Base-by-base conservation (phyloP, 92 coral and sea anemone species). In the Paramuricea clavata region DNA sequence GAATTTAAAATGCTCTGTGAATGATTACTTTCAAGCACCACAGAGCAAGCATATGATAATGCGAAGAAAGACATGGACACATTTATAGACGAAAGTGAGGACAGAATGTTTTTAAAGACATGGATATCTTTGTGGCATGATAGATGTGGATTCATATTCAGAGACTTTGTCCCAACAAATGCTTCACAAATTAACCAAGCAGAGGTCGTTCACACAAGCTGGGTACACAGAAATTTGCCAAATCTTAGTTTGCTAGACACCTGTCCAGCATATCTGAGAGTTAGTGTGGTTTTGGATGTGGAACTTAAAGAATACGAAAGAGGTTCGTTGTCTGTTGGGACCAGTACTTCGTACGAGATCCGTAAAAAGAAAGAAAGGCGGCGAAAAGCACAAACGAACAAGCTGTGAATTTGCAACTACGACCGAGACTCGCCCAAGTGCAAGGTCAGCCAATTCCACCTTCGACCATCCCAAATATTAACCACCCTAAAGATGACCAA, bases 121-220 rank as follows among this genome's bases (percentile, higher is more conserved):
- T 91, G 94, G 94, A 26, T 91, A 12, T 67, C 59, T 8, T 91
- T 91, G 94, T 91, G 94, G 94, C 83, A 88, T 64, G 82, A 78
- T 33, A 69, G 94, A 35, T 72, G 92, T 21, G 94, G 92, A 39
- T 88, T 87, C 21, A 87, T 91, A n/a, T 91, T 81, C 50, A 79
- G 94, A 52, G 77, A 87, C 0, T 92, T 90, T 49, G 68, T 92
- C 23, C 89, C 49, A 12, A 44, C 64, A 26, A 79, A 31, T 52
- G 95, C 83, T 7, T 88, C 90, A 12, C 67, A 57, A 13, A 90
- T 90, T 92, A 90, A 92, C 79, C 88, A 90, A 26, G 90, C 88
- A 0, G 90, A 92, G 73, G 90, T 92, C 0, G 32, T 90, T 31
- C 91, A 92, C 60, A 93, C 89, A n/a, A 54, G 95, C 56, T 90